A percentile compares a stretch with the other conserved stretches of the same genome.
These are phyloP conservation scores for Morone saxatilis DNA, from an alignment of 2,113 vertebrate genomes.

Conservation along the genomic window DNA sequence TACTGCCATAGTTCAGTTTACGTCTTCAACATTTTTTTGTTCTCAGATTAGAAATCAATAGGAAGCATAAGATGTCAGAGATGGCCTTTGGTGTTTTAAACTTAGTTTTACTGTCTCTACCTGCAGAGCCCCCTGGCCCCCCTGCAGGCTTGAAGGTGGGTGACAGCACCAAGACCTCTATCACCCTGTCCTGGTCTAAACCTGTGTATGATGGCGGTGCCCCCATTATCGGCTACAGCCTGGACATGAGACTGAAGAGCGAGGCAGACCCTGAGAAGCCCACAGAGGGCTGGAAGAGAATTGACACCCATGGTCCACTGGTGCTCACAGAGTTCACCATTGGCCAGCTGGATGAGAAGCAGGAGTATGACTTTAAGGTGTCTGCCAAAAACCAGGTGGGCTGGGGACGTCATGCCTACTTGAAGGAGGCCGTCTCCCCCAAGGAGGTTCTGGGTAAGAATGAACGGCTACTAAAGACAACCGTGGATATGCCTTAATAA, in stretches of 20 bases:
- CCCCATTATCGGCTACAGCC: slow-evolving; percentile 93
- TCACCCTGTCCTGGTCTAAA: slow-evolving; percentile 94
- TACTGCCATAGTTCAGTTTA: background rate
- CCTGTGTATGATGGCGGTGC: slow-evolving; percentile 97
- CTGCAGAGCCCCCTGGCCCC: slow-evolving; percentile 96
- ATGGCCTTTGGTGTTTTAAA: background rate
- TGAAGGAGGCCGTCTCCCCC: slow-evolving; percentile 94
- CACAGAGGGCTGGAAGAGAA: slow-evolving; percentile 94
- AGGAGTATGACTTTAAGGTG: slow-evolving; percentile 96
- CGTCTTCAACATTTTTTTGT: background rate
- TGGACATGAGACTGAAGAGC: slow-evolving; percentile 91
- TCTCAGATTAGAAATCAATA: background rate
- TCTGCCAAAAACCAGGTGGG: slow-evolving; percentile 98
- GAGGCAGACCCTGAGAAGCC: slow-evolving; percentile 90
- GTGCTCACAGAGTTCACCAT: slow-evolving; percentile 95
- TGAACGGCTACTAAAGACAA: background rate
- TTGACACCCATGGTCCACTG: slow-evolving; percentile 91
- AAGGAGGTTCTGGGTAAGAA: slow-evolving; percentile 94
- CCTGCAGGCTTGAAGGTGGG: slow-evolving; percentile 92
- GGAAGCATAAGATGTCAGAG: background rate
- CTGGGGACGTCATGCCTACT: slow-evolving; percentile 93
- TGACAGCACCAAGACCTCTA: slow-evolving; percentile 94
- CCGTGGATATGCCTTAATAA: background rate
- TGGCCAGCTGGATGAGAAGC: slow-evolving; percentile 92
- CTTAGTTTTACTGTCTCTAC: slow-evolving; percentile 10